A percentile compares a stretch with the other conserved stretches of the same genome.
phyloP scores from a whole-genome alignment of 2,888 invertebrate species.

The Netelia melanura region DNA sequence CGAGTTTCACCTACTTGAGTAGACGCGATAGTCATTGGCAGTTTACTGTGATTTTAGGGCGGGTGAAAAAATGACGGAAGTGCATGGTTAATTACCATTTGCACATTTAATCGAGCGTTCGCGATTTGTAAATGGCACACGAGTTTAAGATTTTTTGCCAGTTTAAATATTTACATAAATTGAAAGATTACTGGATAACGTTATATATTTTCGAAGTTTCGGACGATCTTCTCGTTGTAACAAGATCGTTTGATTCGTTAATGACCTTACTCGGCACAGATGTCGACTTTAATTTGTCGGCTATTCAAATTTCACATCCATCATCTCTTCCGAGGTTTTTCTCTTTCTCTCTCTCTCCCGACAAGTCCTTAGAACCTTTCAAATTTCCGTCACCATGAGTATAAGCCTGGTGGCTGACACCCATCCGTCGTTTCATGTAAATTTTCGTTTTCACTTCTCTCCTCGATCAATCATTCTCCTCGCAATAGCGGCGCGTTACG shows the following conservation, averaged over 20 bases:
- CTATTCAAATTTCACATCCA: conserved; percentile 61
- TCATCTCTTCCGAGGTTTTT: conserved; percentile 48
- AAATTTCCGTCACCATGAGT: conserved; percentile 44
- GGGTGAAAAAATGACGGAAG: too few relatives aligned
- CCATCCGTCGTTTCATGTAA: conserved; percentile 44
- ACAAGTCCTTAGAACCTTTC: conserved; percentile 25
- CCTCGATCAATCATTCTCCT: conserved; percentile 52
- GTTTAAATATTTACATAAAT: too few relatives aligned
- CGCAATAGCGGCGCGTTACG: conserved; percentile 23
- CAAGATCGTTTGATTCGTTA: conserved; percentile 24
- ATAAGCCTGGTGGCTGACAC: conserved; percentile 28
- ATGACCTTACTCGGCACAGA: conserved; percentile 25
- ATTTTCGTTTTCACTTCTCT: conserved; percentile 45
- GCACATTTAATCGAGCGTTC: too few relatives aligned
- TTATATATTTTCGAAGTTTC: too few relatives aligned
- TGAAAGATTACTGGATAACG: too few relatives aligned
- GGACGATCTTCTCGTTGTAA: neutral
- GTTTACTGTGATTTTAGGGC: neutral
- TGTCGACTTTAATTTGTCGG: conserved; percentile 55
- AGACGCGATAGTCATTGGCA: conserved; percentile 30
- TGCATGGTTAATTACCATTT: too few relatives aligned
- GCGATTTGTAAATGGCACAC: too few relatives aligned
- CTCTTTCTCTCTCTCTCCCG: conserved; percentile 1
- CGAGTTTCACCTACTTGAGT: conserved; percentile 10
- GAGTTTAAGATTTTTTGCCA: too few relatives aligned